phyloP scores from a whole-genome alignment of 2,797 vertebrate genomes.

The Sparidentex hasta region DNA sequence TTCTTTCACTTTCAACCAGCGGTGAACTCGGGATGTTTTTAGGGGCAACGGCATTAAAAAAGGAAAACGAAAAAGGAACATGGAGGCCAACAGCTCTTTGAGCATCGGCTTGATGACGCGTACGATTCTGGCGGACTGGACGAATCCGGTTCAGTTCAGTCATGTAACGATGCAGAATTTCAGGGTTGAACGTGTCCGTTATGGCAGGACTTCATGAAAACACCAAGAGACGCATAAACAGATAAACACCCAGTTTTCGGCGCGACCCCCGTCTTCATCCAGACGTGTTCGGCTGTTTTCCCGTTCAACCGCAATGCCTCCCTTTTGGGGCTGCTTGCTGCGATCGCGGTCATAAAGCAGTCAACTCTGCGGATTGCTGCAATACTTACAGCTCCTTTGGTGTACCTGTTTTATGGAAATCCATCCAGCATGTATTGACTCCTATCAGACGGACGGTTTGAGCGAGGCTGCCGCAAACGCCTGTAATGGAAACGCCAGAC shows the following conservation, averaged over 20 bases:
- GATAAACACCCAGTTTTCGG: slow-evolving; percentile 7
- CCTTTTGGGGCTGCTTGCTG: slow-evolving; percentile 45
- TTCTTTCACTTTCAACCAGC: no score
- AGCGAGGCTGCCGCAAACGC: slow-evolving; percentile 2
- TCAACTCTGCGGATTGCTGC: slow-evolving; percentile 37
- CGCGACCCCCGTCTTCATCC: neutral
- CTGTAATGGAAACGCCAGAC: slow-evolving; percentile 48
- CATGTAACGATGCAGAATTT: no score
- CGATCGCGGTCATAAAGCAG: slow-evolving; percentile 54
- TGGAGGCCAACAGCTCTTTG: no score
- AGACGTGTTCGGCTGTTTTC: slow-evolving; percentile 46
- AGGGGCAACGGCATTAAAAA: no score
- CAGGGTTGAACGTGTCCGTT: neutral
- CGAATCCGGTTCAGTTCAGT: no score
- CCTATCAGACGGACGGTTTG: slow-evolving; percentile 28
- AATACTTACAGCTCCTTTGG: slow-evolving; percentile 50
- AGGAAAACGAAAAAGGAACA: no score
- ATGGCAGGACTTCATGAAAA: neutral
- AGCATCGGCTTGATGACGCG: no score
- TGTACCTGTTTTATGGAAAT: slow-evolving; percentile 50
- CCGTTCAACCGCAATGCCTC: slow-evolving; percentile 52
- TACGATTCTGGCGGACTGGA: no score
- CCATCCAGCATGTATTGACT: slow-evolving; percentile 11
- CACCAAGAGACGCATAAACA: slow-evolving; percentile 13
- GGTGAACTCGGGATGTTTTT: no score